Evolutionary conservation across 2,888 invertebrate species (phyloP).

Genomic region (Blastobasis lacticolella): DNA sequence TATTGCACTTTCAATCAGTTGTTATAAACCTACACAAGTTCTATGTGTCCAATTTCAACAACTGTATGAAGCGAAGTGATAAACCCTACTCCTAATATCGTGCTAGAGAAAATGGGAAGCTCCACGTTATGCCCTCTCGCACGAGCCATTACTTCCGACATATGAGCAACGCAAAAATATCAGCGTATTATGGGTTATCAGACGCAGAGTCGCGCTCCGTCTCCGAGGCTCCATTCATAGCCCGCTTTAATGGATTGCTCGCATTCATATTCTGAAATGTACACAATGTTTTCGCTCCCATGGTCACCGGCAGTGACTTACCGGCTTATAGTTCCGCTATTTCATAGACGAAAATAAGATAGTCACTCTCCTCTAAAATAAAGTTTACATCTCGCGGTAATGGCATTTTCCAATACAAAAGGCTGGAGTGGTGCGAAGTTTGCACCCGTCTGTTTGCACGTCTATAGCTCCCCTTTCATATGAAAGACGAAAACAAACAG

Average conservation of each 20-base stretch:
- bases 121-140: constrained; percentile 37
- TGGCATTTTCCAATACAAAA: constrained; percentile 57
- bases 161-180: constrained; percentile 74
- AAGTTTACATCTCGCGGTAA: constrained; percentile 53
- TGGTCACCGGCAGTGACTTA: constrained; percentile 60
- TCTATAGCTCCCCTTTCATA: constrained; percentile 72
- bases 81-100: too few species aligned
- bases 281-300: constrained; percentile 58
- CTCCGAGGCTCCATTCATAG: constrained; percentile 58
- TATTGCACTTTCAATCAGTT: too few species aligned
- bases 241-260: constrained; percentile 70
- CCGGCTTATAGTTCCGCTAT: constrained; percentile 37
- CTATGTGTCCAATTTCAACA: too few species aligned
- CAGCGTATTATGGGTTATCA: constrained; percentile 73
- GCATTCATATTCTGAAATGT: constrained; percentile 66
- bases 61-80: too few species aligned
- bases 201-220: constrained; percentile 50
- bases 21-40: too few species aligned
- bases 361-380: constrained; percentile 24
- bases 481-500: constrained; percentile 72
- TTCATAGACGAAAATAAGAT: background rate
- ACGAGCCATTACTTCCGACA: constrained; percentile 73
- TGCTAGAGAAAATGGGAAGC: constrained; percentile 13
- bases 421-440: constrained; percentile 47
- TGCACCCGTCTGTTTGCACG: constrained; percentile 65